Base-by-base conservation (phyloP, 2,797 vertebrate species). In the Coilia nasus region DNA sequence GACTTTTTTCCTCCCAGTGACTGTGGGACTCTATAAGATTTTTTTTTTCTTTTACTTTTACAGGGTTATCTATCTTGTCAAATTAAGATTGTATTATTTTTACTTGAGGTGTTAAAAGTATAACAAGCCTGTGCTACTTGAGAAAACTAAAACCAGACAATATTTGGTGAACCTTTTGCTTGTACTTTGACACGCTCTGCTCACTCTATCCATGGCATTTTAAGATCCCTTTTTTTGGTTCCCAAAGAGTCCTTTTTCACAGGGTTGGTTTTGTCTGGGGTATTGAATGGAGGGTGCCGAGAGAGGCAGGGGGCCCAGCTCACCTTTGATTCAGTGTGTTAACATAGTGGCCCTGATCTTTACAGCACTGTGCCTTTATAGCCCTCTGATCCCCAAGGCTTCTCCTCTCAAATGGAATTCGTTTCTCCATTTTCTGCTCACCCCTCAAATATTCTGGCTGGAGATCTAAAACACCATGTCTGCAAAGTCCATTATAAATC, bases 311-410 rank as follows among this genome's bases (percentile, higher is more conserved):
- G 19, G 71, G 71, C 35, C 71, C 17, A 44, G 71, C 71, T 78
- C 35, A 44, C 71, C 71, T 78, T 78, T 78, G 71, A 78, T 78
- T 35, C 82, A 60, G 56, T 82, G 28, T 67, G 83, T 23, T 64
- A 83, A 83, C 59, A 83, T 21, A 44, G 60, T 64, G 25, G 44
- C 62, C 82, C 28, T 64, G 60, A 47, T 75, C 67, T 75, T 75
- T 41, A 75, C 67, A 75, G 67, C 31, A 28, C 31, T 75, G 67
- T 75, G 67, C 67, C 67, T 75, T 75, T 75, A 75, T 75, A 41
- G 31, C 67, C 67, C 31, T 41, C 28, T 71, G 67, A 35, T 75
- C 31, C 28, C 67, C 67, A 75, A 75, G 67, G 67, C 67, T 41
- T 41, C 67, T 41, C 15, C 28, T 75, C 67, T 35, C 15, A 75